Evolutionary conservation across 2,113 vertebrate genomes (phyloP).

Genomic region (Physeter macrocephalus): DNA sequence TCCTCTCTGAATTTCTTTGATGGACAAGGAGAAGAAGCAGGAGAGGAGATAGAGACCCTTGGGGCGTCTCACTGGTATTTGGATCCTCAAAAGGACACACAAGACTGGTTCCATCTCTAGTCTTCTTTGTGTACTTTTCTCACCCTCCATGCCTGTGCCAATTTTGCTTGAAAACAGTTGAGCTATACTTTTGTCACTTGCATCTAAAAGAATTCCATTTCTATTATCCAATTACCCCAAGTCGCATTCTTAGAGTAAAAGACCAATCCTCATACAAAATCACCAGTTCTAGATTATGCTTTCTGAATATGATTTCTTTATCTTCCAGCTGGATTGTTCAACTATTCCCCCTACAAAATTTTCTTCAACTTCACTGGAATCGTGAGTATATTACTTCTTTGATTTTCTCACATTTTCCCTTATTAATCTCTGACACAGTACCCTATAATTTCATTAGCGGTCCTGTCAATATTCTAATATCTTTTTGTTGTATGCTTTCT

Average conservation of each 20-base stretch:
- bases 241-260: neutral
- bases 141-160: neutral
- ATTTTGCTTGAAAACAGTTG: neutral
- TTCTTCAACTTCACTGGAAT: neutral
- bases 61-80: neutral
- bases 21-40: neutral
- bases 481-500: neutral
- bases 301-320: neutral
- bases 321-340: neutral
- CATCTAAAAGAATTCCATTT: neutral
- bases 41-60: neutral
- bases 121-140: neutral
- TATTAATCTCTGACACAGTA: neutral
- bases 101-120: neutral
- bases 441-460: neutral
- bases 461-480: neutral
- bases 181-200: neutral
- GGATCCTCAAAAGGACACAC: neutral
- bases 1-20: neutral
- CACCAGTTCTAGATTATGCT: neutral
- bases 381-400: neutral
- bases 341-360: neutral
- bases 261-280: neutral
- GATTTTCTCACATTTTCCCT: neutral
- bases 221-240: neutral